Evolutionary conservation across 37 sponge, comb jelly and placozoan genomes (phyloP), one percentile per base, ranked within the genome.

Genomic region (Cliona cf. orientalis): DNA sequence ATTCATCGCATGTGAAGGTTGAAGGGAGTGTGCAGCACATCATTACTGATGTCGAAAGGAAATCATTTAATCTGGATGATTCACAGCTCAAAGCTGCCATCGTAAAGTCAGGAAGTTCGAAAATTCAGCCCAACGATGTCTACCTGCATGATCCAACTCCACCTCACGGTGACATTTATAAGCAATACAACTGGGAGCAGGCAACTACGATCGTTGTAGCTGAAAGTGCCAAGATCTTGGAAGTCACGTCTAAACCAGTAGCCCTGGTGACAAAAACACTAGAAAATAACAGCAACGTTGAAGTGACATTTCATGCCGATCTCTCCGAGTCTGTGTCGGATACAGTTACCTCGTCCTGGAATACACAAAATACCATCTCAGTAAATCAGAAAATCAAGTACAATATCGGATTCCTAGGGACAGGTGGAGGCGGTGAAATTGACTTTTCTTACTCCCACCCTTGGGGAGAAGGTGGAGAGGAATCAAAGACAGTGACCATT

Each of bases 351-450:
- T 25, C 42, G 41, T n/a, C 38, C 41, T 69, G 70, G 70, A 39
- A 5, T 14, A 69, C 42, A 19, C 11, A 41, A 37, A 41, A 23
- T 12, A 69, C 41, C 22, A n/a, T 69, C 9, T n/a, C 70, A 35
- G 70, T 69, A 12, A 25, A 23, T 7, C 40, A 69, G 42, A 69
- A 41, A 41, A 37, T 69, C 40, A 69, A 5, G 41, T 69, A 69
- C 25, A 39, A 69, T 7, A 25, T 69, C 25, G 70, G 41, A 9
- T 69, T 69, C 42, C 11, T 69, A 9, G 70, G 70, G 5, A 69
- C 70, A 7, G 70, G 70, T 37, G 70, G 35, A 69, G 35, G 41
- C 7, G 70, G 70, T 37, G 70, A 69, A 69, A 69, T 41, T 14
- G 9, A 11, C 23, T 23, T 69, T 23, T 69, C 70, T 5, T 69